Evolutionary conservation across 2,113 vertebrate species (phyloP), one percentile per base, ranked within the genome.

Genomic region (Syngnathus typhle): DNA sequence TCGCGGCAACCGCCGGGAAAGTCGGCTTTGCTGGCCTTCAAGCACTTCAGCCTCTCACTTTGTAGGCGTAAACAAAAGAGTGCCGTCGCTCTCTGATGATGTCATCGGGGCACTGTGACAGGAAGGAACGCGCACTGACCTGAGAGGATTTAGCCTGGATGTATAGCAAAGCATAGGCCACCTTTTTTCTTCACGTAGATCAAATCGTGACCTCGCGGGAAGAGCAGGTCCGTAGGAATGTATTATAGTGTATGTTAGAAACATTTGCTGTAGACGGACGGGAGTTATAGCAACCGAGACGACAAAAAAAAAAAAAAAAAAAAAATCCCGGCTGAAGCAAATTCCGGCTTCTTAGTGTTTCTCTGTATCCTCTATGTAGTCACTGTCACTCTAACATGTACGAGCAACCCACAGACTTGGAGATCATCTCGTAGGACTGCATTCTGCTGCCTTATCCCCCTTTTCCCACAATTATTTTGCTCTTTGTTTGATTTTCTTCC

Each of bases 221-320:
- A 76, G 77, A 78, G 81, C 68, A 74, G 87, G 83, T 85, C 68
- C 70, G 82, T 87, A 84, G 88, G 88, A 91, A 91, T 91, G 90
- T 91, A 90, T 91, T 86, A 85, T 91, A 90, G 82, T 91, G 85
- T 89, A 87, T 88, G 88, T 88, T 90, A 89, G 83, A 87, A 87
- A 86, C 68, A 82, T 85, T 86, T 76, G 85, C 87, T 88, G 85
- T 89, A 85, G 85, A 87, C 79, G 74, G 73, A 88, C 69, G 78
- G 83, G 75, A 85, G 77, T 72, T 23, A 88, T 87, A 87, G 85
- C 84, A 84, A 87, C 74, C 72, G 76, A 83, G 74, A 82, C 65
- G 77, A 81, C 75, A 60, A 73, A 77, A 84, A 81, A 27, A 64
- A 84, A 81, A 27, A 64, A 75, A 75, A 79, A 73, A 56, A 27